Percentiles rank a stretch among this genome's conserved stretches.
phyloP scores from a whole-genome alignment of 2,888 invertebrate species.

The Clunio marinus region DNA sequence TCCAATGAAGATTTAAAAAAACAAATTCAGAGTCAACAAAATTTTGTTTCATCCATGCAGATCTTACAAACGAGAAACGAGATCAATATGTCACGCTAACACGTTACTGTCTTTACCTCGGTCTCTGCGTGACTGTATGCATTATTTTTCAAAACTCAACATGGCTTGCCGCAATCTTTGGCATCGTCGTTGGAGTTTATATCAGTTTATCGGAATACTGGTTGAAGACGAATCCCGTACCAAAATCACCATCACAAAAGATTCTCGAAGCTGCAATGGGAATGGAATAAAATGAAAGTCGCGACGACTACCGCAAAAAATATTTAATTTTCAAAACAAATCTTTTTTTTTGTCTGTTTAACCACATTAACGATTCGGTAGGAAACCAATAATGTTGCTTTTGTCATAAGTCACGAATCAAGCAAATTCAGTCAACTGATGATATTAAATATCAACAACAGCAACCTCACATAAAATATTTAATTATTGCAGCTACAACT shows the following conservation, averaged over 20 bases:
- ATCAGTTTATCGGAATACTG: slow-evolving; percentile 84
- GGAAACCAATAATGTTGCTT: too few species aligned
- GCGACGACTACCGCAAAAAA: too few species aligned
- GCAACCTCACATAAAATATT: too few species aligned
- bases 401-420: too few species aligned
- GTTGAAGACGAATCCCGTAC: slow-evolving; percentile 47
- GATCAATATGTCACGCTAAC: slow-evolving; percentile 59
- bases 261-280: slow-evolving; percentile 34
- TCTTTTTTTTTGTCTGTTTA: too few species aligned
- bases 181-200: slow-evolving; percentile 73
- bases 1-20: too few species aligned
- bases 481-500: not conserved
- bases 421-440: too few species aligned
- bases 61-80: slow-evolving; percentile 53
- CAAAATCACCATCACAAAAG: slow-evolving; percentile 38
- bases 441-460: too few species aligned
- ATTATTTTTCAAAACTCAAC: slow-evolving; percentile 80
- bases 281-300: not conserved
- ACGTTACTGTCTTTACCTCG: slow-evolving; percentile 78
- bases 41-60: too few species aligned
- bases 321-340: too few species aligned
- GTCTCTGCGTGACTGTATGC: slow-evolving; percentile 76
- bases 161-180: slow-evolving; percentile 70
- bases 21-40: too few species aligned
- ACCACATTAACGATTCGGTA: too few species aligned